Evolutionary conservation across 2,797 vertebrate genomes (phyloP).

Genomic region (Melanogrammus aeglefinus): DNA sequence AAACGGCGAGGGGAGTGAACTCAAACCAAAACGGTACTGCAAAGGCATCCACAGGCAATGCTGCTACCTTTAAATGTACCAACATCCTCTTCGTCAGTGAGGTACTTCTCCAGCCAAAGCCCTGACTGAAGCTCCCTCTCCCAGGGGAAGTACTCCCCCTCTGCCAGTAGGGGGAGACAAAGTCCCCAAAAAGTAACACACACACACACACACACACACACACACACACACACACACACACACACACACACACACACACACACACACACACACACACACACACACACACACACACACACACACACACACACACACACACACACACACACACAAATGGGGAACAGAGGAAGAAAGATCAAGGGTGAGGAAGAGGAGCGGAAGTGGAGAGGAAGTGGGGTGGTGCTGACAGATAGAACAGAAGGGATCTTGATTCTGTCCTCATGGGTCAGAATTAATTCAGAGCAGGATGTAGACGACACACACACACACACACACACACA

Average conservation of each 20-base stretch:
- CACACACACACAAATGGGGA: conserved; percentile 39
- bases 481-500: conserved; percentile 17
- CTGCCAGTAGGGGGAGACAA: conserved; percentile 86
- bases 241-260: conserved; percentile 37
- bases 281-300: conserved; percentile 35
- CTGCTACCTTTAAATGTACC: conserved; percentile 90
- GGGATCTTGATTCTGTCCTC: conserved; percentile 2
- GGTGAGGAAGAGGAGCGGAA: conserved; percentile 44
- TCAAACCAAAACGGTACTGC: conserved; percentile 47
- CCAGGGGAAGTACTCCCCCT: conserved; percentile 95
- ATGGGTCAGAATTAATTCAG: conserved; percentile 9
- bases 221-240: conserved; percentile 37
- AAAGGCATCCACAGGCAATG: conserved; percentile 66
- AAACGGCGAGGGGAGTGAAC: conserved; percentile 26
- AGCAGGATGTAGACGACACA: conserved; percentile 10
- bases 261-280: conserved; percentile 35
- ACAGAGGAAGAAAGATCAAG: conserved; percentile 25
- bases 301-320: conserved; percentile 36
- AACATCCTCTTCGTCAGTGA: conserved; percentile 87
- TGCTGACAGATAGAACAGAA: conserved; percentile 28
- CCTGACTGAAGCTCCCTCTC: conserved; percentile 89
- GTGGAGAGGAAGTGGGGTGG: conserved; percentile 33
- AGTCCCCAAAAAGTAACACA: conserved; percentile 60
- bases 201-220: conserved; percentile 33
- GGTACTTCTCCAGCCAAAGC: conserved; percentile 83